These are phyloP conservation scores for Megaleporinus macrocephalus DNA, from an alignment of 2,113 vertebrate genomes.

Conservation along the genomic window DNA sequence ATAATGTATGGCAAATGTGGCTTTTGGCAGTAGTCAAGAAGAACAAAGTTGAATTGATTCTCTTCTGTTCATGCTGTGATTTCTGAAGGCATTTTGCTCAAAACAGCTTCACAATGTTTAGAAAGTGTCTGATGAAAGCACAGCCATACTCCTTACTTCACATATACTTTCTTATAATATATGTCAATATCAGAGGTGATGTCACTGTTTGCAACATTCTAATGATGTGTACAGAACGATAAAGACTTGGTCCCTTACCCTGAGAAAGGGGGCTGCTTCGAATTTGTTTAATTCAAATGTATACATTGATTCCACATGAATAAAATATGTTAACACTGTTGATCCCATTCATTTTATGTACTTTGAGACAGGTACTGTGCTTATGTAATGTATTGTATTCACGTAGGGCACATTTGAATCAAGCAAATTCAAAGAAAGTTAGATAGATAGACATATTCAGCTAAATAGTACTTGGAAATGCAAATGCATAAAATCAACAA, in stretches of 20 bases:
- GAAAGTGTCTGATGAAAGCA: neutral
- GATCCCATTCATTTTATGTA: no score
- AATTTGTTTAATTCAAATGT: no score
- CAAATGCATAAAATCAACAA: no score
- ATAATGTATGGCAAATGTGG: constrained; percentile 26
- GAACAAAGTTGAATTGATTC: neutral
- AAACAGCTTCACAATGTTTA: neutral
- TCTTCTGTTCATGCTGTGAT: neutral
- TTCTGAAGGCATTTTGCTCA: constrained; percentile 1
- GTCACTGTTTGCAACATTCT: neutral
- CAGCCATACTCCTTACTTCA: neutral
- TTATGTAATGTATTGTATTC: no score
- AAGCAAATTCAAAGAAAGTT: no score
- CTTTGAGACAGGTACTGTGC: no score
- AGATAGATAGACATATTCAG: no score
- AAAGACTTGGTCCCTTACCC: no score
- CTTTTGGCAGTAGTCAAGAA: constrained; percentile 3
- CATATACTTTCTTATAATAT: neutral
- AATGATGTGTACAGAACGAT: neutral
- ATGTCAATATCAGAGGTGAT: neutral
- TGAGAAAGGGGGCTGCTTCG: neutral
- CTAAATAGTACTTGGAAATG: no score
- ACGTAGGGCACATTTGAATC: no score
- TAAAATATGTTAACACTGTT: no score
- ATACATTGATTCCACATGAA: no score